Evolutionary conservation across 2,888 invertebrate species (phyloP), one percentile per base, ranked within the genome.

Genomic region (Idaea aversata): DNA sequence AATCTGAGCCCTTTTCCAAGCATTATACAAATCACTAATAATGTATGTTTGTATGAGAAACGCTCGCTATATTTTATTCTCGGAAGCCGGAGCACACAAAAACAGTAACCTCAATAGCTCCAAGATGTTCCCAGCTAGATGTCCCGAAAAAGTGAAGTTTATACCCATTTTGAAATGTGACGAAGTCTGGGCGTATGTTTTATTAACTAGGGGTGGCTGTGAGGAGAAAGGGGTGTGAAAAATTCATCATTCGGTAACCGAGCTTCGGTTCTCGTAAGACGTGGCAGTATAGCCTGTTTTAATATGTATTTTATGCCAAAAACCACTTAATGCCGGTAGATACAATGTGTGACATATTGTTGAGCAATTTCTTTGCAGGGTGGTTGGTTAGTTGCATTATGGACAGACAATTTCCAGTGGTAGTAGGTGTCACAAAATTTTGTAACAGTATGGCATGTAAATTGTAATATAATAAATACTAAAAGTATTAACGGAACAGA

Each of bases 121-220:
- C 47, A 47, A 47, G 47, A 47, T 47, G 47, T 47, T 47, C 47
- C 47, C 47, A 47, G 47, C 47, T 47, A 47, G 47, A 47, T 47
- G 47, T 47, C 47, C 47, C 47, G 47, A 47, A 47, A 47, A 47
- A 47, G 47, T 47, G 47, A 47, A 47, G 47, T 47, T 47, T 59
- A 34, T 34, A 59, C 34, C 59, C 59, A 16, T 59, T 59, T 84
- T 81, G 83, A 85, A 78, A 87, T 87, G 88, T 88, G 89, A 87
- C 87, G 87, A 89, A 87, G 88, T 86, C 84, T 85, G 76, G 71
- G 76, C 74, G 87, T 78, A 89, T 90, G 86, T 88, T 87, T 89
- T 90, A 90, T 90, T 87, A 87, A 90, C 80, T 77, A 75, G 74
- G 73, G 79, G 81, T 78, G 71, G 77, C 76, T 65, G 69, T 71